A percentile compares a stretch with the other conserved stretches of the same genome.
These are phyloP conservation scores for Venusia cambrica DNA, from an alignment of 2,888 invertebrate species.

Conservation along the genomic window DNA sequence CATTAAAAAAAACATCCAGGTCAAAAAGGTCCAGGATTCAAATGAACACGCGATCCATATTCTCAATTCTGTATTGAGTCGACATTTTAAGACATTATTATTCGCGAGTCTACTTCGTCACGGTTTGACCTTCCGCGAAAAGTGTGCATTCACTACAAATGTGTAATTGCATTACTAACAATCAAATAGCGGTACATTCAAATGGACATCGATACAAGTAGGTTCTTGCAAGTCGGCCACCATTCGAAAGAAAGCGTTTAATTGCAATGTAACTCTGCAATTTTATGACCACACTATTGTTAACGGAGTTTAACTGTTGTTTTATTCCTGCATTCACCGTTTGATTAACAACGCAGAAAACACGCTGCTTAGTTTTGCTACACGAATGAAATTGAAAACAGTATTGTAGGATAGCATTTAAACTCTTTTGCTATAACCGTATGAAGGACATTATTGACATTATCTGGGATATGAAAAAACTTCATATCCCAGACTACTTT, in stretches of 20 bases:
- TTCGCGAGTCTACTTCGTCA: too few relatives aligned
- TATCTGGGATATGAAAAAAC: too few relatives aligned
- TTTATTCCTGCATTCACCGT: constrained; percentile 32
- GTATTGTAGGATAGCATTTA: not conserved
- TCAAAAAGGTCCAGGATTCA: too few relatives aligned
- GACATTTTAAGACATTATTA: too few relatives aligned
- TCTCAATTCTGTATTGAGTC: too few relatives aligned
- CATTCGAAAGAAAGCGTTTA: constrained; percentile 34
- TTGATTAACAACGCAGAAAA: constrained; percentile 11
- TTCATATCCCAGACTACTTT: too few relatives aligned
- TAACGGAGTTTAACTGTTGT: constrained; percentile 33
- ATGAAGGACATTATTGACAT: too few relatives aligned
- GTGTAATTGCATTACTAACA: constrained; percentile 12
- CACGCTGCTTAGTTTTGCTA: constrained; percentile 1
- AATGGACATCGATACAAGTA: constrained; percentile 18
- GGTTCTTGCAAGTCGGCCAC: constrained; percentile 21
- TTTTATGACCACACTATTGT: constrained; percentile 33
- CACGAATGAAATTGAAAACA: constrained; percentile 3
- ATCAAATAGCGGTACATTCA: constrained; percentile 8
- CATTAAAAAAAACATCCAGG: too few relatives aligned
- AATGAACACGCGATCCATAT: too few relatives aligned
- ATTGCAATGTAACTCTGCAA: constrained; percentile 37
- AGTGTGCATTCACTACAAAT: constrained; percentile 1
- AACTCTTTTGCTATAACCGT: not conserved
- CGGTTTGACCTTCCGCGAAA: too few relatives aligned